A percentile compares a stretch with the other conserved stretches of the same genome.
Conservation (phyloP, 2,113 vertebrate genomes). For the Prionailurus viverrinus region DNA sequence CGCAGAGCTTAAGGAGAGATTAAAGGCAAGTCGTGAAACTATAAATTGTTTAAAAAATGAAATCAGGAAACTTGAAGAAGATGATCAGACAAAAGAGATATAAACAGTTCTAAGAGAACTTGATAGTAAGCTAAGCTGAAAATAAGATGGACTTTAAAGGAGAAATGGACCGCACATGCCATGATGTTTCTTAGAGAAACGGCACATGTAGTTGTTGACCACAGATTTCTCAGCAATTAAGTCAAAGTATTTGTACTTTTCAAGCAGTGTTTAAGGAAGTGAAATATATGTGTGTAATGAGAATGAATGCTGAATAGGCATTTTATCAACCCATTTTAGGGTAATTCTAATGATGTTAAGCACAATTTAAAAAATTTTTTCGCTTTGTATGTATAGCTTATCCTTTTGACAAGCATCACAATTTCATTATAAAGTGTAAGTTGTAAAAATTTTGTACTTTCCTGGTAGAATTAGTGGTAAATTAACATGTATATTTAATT, state of each 20-base stretch:
- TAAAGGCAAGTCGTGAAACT: constrained; percentile 98
- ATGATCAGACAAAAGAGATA: constrained; percentile 97
- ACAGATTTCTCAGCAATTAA: constrained; percentile 14
- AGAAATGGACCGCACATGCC: background rate
- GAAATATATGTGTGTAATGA: background rate
- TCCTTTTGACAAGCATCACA: constrained; percentile 60
- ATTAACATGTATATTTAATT: constrained; percentile 59
- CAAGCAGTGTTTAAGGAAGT: background rate
- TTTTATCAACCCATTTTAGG: constrained; percentile 56
- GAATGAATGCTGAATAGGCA: constrained; percentile 41
- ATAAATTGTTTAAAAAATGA: constrained; percentile 98
- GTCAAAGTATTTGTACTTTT: constrained; percentile 46
- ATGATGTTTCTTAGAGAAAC: constrained; percentile 53
- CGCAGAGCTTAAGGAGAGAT: constrained; percentile 96
- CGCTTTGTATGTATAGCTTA: constrained; percentile 55
- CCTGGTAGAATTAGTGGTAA: constrained; percentile 48
- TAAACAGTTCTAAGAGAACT: constrained; percentile 82
- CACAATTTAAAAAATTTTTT: constrained; percentile 58
- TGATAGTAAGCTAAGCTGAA: background rate
- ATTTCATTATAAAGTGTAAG: constrained; percentile 56
- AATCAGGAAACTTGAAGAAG: constrained; percentile 98
- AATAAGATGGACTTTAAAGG: constrained; percentile 14
- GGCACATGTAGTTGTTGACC: background rate
- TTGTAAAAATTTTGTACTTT: constrained; percentile 67
- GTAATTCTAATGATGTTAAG: constrained; percentile 69